Percentiles rank a stretch among this genome's conserved stretches.
Conservation (phyloP, 2,797 vertebrate genomes). For the Sebastes oblongus region DNA sequence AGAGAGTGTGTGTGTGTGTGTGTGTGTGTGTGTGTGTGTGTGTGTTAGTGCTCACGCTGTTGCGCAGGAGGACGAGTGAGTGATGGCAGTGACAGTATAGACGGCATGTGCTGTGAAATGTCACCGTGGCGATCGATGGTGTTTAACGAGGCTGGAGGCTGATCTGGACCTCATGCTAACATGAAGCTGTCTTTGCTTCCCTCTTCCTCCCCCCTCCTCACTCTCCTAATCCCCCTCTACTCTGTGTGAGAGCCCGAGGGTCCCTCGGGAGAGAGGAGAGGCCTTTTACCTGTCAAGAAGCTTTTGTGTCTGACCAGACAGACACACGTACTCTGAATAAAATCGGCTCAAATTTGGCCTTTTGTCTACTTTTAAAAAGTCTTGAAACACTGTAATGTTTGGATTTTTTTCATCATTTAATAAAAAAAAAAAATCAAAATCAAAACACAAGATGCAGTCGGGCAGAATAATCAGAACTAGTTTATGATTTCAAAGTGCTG, state of each 20-base stretch:
- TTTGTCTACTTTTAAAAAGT: slow-evolving; percentile 7
- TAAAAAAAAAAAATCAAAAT: slow-evolving; percentile 18
- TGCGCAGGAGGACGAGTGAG: slow-evolving; percentile 58
- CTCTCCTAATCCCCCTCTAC: slow-evolving; percentile 70
- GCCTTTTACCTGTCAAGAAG: slow-evolving; percentile 74
- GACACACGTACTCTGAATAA: background rate
- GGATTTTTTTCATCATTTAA: background rate
- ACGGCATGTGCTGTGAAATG: slow-evolving; percentile 82
- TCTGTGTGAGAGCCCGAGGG: slow-evolving; percentile 52
- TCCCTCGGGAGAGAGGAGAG: slow-evolving; percentile 52
- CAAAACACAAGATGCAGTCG: slow-evolving; percentile 70
- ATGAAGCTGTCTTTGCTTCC: slow-evolving; percentile 60
- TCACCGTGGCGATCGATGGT: slow-evolving; percentile 82
- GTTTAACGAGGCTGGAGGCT: slow-evolving; percentile 83
- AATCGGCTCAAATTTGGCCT: slow-evolving; percentile 6
- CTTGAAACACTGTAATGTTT: slow-evolving; percentile 1
- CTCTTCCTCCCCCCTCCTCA: slow-evolving; percentile 34
- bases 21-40: slow-evolving; percentile 35
- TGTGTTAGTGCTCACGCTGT: slow-evolving; percentile 38
- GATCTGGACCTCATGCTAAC: slow-evolving; percentile 82
- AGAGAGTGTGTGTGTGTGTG: slow-evolving; percentile 5
- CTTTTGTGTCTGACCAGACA: slow-evolving; percentile 53
- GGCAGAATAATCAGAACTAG: slow-evolving; percentile 84
- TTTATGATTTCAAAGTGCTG: slow-evolving; percentile 90
- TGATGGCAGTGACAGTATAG: slow-evolving; percentile 79